Evolutionary conservation across 2,113 vertebrate genomes (phyloP).

Genomic region (Centrocercus urophasianus): DNA sequence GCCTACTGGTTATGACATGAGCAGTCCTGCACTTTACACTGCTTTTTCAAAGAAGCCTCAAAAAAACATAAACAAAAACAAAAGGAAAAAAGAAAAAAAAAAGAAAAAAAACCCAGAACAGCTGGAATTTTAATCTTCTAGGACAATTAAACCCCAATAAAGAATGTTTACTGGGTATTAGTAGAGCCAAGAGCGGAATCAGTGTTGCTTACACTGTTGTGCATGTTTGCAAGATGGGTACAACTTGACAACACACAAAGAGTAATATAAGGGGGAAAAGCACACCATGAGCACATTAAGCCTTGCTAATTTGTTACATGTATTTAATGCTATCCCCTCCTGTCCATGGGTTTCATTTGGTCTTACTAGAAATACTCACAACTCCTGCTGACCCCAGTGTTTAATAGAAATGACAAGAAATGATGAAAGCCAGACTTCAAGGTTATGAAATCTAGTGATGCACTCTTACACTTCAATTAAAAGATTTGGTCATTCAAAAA

Average conservation of each 20-base stretch:
- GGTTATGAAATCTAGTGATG: conserved; percentile 6
- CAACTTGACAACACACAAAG: background rate
- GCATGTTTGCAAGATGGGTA: background rate
- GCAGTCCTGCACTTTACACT: background rate
- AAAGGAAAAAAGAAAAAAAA: background rate
- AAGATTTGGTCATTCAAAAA: conserved; percentile 13
- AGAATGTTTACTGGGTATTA: background rate
- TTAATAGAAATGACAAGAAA: conserved; percentile 6
- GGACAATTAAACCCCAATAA: background rate
- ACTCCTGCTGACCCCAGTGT: background rate
- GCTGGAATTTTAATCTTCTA: background rate
- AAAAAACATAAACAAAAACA: background rate
- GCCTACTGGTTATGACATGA: background rate
- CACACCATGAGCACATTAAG: background rate
- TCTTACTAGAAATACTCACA: background rate
- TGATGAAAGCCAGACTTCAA: conserved; percentile 23
- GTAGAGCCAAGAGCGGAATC: background rate
- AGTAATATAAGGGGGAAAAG: background rate
- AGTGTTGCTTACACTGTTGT: rapidly evolving
- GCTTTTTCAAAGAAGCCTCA: background rate
- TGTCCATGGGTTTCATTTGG: background rate
- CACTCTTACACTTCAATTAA: conserved; percentile 48
- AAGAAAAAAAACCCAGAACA: background rate
- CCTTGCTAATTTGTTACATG: background rate
- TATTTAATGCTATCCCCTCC: background rate